A percentile compares a stretch with the other conserved stretches of the same genome.
phyloP scores from a whole-genome alignment of 2,113 vertebrate genomes.

The Oreochromis niloticus region DNA sequence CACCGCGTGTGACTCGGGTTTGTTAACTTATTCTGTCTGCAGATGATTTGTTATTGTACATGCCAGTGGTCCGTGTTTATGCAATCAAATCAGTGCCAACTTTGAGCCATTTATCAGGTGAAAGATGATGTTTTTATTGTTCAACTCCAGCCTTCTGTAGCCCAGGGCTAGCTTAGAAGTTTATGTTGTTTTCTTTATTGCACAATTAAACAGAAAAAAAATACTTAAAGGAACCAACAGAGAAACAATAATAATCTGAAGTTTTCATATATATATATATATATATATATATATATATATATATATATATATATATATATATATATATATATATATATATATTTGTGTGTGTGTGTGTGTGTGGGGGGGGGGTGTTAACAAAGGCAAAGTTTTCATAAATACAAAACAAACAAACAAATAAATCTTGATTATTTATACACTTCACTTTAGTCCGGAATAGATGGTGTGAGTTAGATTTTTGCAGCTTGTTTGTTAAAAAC shows the following conservation, averaged over 20 bases:
- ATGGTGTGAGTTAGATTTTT: background rate
- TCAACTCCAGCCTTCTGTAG: background rate
- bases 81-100: background rate
- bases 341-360: too few species aligned
- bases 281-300: too few species aligned
- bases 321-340: rapidly evolving
- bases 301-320: background rate
- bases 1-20: background rate
- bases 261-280: too few species aligned
- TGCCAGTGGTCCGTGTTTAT: background rate
- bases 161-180: background rate
- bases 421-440: background rate
- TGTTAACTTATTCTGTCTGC: background rate
- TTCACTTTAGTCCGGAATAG: background rate
- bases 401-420: background rate
- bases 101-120: background rate
- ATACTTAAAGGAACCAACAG: background rate
- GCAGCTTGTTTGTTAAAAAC: background rate
- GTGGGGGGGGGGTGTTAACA: background rate
- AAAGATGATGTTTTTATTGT: background rate
- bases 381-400: background rate
- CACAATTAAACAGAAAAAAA: background rate
- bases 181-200: background rate
- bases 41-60: background rate
- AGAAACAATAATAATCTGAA: background rate